A percentile compares a stretch with the other conserved stretches of the same genome.
Conservation (phyloP, 2,797 vertebrate species). For the Falco naumanni region DNA sequence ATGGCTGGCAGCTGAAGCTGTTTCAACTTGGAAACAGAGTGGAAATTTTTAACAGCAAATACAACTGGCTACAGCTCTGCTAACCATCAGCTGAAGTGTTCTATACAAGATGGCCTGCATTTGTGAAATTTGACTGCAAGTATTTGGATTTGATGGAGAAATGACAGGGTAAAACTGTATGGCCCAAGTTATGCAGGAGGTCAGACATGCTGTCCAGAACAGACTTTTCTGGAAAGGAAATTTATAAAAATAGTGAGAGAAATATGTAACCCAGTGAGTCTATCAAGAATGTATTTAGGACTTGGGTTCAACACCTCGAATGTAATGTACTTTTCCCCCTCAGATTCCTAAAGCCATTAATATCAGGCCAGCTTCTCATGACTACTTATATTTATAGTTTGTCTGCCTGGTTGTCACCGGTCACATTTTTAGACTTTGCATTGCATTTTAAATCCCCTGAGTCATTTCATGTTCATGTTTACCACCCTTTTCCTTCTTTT, state of each 20-base stretch:
- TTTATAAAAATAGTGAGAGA: conserved; percentile 16
- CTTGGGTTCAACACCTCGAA: conserved; percentile 25
- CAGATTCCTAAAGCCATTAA: conserved; percentile 28
- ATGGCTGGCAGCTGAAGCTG: neutral
- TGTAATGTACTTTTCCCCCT: neutral
- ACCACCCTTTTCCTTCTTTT: conserved; percentile 37
- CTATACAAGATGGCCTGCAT: neutral
- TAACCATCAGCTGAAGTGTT: neutral
- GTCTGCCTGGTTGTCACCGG: conserved; percentile 6
- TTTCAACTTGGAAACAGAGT: neutral
- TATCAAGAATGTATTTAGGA: conserved; percentile 1
- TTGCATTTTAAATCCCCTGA: conserved; percentile 43
- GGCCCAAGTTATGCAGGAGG: neutral
- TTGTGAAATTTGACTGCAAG: neutral
- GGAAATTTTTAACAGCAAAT: neutral
- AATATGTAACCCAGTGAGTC: neutral
- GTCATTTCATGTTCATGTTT: conserved; percentile 44
- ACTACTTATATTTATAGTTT: conserved; percentile 47
- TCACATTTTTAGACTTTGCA: conserved; percentile 48
- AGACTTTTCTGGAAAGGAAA: conserved; percentile 9
- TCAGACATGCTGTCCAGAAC: neutral
- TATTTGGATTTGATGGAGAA: neutral
- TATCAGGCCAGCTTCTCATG: conserved; percentile 14
- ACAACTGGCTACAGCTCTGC: neutral
- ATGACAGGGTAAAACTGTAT: neutral